Evolutionary conservation across 2,113 vertebrate species (phyloP).

Genomic region (Pterocles orientalis): DNA sequence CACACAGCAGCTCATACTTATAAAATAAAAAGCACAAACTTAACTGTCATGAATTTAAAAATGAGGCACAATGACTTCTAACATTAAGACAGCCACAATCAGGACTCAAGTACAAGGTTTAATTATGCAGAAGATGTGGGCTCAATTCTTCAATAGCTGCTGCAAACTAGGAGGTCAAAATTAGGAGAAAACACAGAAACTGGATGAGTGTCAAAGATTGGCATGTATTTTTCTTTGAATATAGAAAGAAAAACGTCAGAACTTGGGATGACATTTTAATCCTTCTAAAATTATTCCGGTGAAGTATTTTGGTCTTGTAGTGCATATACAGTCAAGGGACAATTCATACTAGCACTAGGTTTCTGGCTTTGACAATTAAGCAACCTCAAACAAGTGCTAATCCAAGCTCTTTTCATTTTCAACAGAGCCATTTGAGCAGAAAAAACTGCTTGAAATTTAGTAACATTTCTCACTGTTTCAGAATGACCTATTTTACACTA

Average conservation of each 20-base stretch:
- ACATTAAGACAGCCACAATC: neutral
- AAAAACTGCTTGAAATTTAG: constrained; percentile 84
- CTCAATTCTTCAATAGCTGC: neutral
- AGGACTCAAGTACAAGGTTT: neutral
- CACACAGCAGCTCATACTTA: neutral
- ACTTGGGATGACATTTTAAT: neutral
- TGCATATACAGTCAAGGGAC: neutral
- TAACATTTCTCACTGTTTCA: constrained; percentile 79
- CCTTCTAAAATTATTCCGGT: neutral
- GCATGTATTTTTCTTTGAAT: neutral
- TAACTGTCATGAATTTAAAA: neutral
- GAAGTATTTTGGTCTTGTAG: neutral
- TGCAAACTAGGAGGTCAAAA: neutral
- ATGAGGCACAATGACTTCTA: neutral
- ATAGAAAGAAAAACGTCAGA: neutral
- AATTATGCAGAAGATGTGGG: neutral
- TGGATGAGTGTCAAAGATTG: neutral
- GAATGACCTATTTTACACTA: constrained; percentile 84
- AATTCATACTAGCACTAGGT: constrained; percentile 61
- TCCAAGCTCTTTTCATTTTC: constrained; percentile 77
- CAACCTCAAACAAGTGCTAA: constrained; percentile 66
- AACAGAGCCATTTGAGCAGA: constrained; percentile 73
- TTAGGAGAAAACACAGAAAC: neutral
- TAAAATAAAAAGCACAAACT: neutral
- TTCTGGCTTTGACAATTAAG: constrained; percentile 71